phyloP scores from a whole-genome alignment of 2,113 vertebrate species.

The Mobula birostris region DNA sequence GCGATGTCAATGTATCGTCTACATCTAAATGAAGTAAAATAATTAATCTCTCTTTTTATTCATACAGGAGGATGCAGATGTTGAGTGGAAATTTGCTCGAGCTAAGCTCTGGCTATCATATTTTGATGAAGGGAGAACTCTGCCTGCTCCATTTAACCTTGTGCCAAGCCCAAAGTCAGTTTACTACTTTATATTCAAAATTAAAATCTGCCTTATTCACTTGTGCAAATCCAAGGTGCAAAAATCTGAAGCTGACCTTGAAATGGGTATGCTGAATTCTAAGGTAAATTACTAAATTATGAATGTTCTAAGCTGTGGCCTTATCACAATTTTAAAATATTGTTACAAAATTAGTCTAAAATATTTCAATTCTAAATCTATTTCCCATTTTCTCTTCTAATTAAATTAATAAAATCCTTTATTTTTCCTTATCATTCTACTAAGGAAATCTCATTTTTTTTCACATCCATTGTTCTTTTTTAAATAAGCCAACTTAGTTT shows the following conservation, averaged over 20 bases:
- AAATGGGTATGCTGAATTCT: conserved; percentile 92
- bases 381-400: not conserved
- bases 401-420: too few species aligned
- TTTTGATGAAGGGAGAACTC: conserved; percentile 90
- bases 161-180: conserved; percentile 96
- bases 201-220: conserved; percentile 80
- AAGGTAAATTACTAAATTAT: conserved; percentile 63
- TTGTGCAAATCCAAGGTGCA: conserved; percentile 84
- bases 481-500: conserved; percentile 39
- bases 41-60: conserved; percentile 33
- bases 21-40: not conserved
- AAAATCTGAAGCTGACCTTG: conserved; percentile 78
- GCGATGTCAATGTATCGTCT: too few species aligned
- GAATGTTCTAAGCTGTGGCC: not conserved
- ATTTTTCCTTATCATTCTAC: not conserved
- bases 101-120: conserved; percentile 96
- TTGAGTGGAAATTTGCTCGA: conserved; percentile 96
- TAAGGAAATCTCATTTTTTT: not conserved
- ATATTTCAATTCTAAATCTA: not conserved
- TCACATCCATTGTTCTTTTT: conserved; percentile 29
- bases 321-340: not conserved
- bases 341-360: too few species aligned
- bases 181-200: conserved; percentile 88
- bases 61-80: conserved; percentile 83
- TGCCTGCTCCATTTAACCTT: conserved; percentile 90